Conservation (phyloP, 2,888 invertebrate genomes). For the Drosophila emarginata region DNA sequence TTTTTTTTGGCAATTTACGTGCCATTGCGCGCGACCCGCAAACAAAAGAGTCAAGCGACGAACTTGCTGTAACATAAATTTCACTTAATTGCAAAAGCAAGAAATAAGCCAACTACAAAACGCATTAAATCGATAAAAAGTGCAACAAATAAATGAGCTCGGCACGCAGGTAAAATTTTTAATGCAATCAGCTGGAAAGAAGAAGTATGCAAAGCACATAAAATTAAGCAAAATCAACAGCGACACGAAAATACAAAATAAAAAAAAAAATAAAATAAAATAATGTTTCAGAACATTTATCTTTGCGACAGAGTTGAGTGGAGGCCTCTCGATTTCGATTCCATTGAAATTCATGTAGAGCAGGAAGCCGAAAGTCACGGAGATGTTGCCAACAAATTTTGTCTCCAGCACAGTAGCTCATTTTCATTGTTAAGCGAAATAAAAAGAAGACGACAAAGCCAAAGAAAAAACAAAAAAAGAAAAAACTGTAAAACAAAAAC, state of each 20-base stretch:
- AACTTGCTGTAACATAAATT: conserved; percentile 75
- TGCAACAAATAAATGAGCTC: conserved; percentile 69
- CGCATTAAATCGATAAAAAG: conserved; percentile 71
- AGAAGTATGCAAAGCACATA: conserved; percentile 69
- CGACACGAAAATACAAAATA: conserved; percentile 56
- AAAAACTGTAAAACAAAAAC: conserved; percentile 18
- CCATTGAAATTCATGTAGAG: conserved; percentile 53
- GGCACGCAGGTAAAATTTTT: conserved; percentile 72
- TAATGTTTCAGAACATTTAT: conserved; percentile 56
- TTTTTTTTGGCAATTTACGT: conserved; percentile 68
- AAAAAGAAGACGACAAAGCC: neutral
- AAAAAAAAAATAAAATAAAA: conserved; percentile 42
- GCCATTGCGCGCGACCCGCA: conserved; percentile 62
- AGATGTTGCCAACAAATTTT: conserved; percentile 52
- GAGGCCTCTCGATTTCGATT: conserved; percentile 42
- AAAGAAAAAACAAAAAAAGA: neutral
- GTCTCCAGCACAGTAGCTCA: conserved; percentile 66
- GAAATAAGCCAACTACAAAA: conserved; percentile 53
- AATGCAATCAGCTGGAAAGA: conserved; percentile 42
- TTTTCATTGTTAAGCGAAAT: conserved; percentile 41
- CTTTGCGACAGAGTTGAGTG: conserved; percentile 31
- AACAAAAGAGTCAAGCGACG: conserved; percentile 75
- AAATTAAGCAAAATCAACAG: conserved; percentile 59
- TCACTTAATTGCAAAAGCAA: conserved; percentile 71
- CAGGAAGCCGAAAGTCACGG: conserved; percentile 34